These are phyloP conservation scores for Micromussa lordhowensis DNA, from an alignment of 92 coral and sea anemone genomes.

Conservation along the genomic window DNA sequence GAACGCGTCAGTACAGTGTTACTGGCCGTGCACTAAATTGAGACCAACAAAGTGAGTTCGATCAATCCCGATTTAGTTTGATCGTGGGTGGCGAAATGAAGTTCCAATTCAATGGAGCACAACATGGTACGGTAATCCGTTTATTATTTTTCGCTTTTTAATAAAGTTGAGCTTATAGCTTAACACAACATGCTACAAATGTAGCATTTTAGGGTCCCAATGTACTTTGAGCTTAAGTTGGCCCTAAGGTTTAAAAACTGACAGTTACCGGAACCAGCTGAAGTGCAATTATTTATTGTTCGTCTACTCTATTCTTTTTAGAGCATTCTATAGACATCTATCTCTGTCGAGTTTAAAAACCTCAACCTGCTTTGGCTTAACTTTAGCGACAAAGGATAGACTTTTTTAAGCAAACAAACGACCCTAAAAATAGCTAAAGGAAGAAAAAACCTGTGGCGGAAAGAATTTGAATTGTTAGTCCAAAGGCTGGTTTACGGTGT, in stretches of 20 bases:
- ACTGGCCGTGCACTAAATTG: neutral
- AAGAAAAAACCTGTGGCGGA: neutral
- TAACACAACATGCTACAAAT: slow-evolving; percentile 24
- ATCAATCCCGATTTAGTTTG: neutral
- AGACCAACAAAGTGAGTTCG: neutral
- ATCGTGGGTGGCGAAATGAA: slow-evolving; percentile 22
- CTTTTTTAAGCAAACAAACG: neutral
- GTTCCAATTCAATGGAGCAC: slow-evolving; percentile 13
- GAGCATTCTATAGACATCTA: neutral
- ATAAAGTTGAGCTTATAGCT: slow-evolving; percentile 33
- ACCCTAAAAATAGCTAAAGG: neutral
- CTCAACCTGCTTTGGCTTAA: neutral
- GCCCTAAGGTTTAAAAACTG: neutral
- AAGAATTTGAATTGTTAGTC: neutral
- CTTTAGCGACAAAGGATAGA: too few relatives aligned
- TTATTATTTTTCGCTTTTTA: slow-evolving; percentile 26
- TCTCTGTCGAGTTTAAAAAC: neutral
- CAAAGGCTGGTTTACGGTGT: neutral
- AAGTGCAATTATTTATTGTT: neutral
- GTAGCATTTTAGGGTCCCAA: slow-evolving; percentile 5
- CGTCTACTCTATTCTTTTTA: neutral
- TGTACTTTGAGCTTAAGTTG: neutral
- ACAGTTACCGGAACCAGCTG: neutral
- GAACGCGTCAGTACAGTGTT: neutral
- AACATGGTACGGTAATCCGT: slow-evolving; percentile 29